Evolutionary conservation across 2,888 invertebrate species (phyloP), one percentile per base, ranked within the genome.

Genomic region (Mamestra brassicae): DNA sequence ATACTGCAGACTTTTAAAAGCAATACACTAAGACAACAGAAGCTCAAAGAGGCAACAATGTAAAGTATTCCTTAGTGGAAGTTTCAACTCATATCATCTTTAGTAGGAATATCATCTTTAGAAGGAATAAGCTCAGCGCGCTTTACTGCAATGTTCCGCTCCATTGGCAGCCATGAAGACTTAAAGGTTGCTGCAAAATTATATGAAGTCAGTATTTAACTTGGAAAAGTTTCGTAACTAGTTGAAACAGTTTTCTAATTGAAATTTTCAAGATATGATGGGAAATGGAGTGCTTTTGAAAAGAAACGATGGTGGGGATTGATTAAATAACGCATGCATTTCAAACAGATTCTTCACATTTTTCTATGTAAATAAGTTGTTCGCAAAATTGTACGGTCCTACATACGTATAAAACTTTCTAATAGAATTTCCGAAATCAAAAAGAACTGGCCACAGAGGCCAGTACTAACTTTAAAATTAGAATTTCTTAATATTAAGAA

Each of bases 111-210:
- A 91, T 83, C 71, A 76, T 78, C 72, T 84, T 73, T 74, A 74
- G 71, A 68, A 73, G 76, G 85, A 90, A 89, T 90, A 91, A 92
- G 87, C 89, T 91, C 81, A 76, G 71, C 75, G 73, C 87, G 84
- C 88, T 89, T 83, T 82, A 81, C 82, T 83, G 71, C 71, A 81
- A 78, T 84, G 63, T 79, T 85, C 74, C 86, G 72, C 88, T 90
- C 89, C 87, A 91, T 90, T 90, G 90, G 86, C 83, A 78, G 84
- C 85, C 86, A 88, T 85, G 80, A 87, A 86, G 77, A 87, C 86
- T 87, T 80, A 81, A 86, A 85, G 85, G 84, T 72, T 85, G 74
- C 66, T 71, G 74, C 13, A 65, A 75, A 75, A 84, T 83, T 80
- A 74, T 74, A 77, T 80, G 57, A 74, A 55, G 54, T 26, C 52